A percentile compares a stretch with the other conserved stretches of the same genome.
Conservation (phyloP, 2,888 invertebrate genomes). For the Tupiocoris notatus region DNA sequence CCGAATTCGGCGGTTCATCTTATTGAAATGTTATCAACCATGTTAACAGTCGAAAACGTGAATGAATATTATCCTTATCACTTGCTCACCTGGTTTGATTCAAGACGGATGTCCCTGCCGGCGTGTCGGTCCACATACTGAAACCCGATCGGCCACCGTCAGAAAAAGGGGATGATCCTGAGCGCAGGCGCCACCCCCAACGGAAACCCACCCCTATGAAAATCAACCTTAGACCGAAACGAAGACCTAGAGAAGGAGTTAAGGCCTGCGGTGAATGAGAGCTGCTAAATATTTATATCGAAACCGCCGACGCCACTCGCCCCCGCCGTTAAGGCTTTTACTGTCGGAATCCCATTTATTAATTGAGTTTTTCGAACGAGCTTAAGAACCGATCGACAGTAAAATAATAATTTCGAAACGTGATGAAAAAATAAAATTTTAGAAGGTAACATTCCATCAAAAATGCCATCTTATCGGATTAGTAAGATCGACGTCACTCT, state of each 20-base stretch:
- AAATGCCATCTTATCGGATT: too few species aligned
- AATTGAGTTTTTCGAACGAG: not conserved
- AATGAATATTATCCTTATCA: not conserved
- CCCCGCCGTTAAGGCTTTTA: not conserved
- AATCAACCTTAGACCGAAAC: not conserved
- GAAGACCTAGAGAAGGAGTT: not conserved
- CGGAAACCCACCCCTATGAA: slow-evolving; percentile 6
- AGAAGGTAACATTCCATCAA: too few species aligned
- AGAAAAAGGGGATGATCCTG: slow-evolving; percentile 7
- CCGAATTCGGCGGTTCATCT: too few species aligned
- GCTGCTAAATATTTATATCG: slow-evolving; percentile 24
- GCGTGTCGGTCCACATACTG: slow-evolving; percentile 39
- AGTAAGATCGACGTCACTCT: too few species aligned
- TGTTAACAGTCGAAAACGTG: slow-evolving; percentile 25
- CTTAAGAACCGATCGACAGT: too few species aligned
- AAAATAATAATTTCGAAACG: too few species aligned
- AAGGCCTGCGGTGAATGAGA: not conserved
- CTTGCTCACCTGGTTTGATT: slow-evolving; percentile 28
- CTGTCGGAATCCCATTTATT: not conserved
- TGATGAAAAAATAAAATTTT: too few species aligned
- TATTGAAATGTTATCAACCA: too few species aligned
- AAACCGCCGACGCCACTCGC: not conserved
- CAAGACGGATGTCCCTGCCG: slow-evolving; percentile 39
- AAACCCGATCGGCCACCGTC: not conserved
- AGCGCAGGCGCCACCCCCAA: slow-evolving; percentile 32